These are phyloP conservation scores for Mesocentrotus franciscanus DNA, from an alignment of 53 echinoderm and acorn worm species.

Conservation along the genomic window DNA sequence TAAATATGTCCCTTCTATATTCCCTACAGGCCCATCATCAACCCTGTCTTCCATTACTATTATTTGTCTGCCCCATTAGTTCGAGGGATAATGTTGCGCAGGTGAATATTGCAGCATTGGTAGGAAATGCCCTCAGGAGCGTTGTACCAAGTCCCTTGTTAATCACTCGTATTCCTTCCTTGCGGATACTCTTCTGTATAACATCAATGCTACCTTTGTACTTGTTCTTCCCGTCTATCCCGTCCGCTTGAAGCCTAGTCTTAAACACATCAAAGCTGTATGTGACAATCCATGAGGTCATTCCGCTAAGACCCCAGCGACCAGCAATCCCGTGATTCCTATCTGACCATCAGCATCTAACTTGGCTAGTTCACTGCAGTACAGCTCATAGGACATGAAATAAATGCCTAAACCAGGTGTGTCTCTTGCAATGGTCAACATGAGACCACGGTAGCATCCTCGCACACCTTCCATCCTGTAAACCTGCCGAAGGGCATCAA, in stretches of 20 bases:
- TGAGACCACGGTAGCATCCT: slow-evolving; percentile 85
- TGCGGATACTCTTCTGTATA: slow-evolving; percentile 75
- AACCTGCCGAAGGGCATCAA: slow-evolving; percentile 83
- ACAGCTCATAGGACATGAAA: slow-evolving; percentile 87
- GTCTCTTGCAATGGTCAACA: slow-evolving; percentile 82
- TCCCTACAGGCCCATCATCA: not conserved
- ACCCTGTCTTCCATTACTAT: not conserved
- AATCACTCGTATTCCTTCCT: slow-evolving; percentile 84
- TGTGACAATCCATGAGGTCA: slow-evolving; percentile 81
- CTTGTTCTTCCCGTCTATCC: slow-evolving; percentile 77
- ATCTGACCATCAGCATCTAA: slow-evolving; percentile 74
- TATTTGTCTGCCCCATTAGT: slow-evolving; percentile 58
- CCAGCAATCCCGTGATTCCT: slow-evolving; percentile 76
- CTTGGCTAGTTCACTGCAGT: slow-evolving; percentile 77
- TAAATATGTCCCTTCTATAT: not conserved
- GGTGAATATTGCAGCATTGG: slow-evolving; percentile 95
- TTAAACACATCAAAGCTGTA: slow-evolving; percentile 87
- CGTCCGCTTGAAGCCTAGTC: slow-evolving; percentile 87
- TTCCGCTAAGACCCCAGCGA: slow-evolving; percentile 94
- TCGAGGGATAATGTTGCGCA: slow-evolving; percentile 72
- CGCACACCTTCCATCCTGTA: slow-evolving; percentile 80
- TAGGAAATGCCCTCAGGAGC: slow-evolving; percentile 92
- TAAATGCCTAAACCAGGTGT: slow-evolving; percentile 89
- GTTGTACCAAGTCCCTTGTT: slow-evolving; percentile 86
- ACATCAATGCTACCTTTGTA: slow-evolving; percentile 85